Conservation (phyloP, 2,797 vertebrate species). For the Mormyrus proboscirostris region DNA sequence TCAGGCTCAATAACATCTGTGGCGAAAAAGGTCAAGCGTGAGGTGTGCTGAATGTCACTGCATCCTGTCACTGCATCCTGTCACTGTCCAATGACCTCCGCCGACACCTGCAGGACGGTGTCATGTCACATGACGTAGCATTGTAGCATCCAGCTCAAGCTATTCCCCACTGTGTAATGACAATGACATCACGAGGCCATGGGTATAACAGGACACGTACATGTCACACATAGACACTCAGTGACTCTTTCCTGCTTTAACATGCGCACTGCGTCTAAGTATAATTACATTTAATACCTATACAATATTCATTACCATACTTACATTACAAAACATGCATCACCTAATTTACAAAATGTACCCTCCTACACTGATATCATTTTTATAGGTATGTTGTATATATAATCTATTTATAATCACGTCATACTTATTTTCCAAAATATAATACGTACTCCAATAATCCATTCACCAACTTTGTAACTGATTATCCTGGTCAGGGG, state of each 20-base stretch:
- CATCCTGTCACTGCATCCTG: not conserved
- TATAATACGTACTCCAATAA: not conserved
- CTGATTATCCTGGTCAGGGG: not conserved
- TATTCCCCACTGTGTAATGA: not conserved
- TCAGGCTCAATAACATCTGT: not conserved
- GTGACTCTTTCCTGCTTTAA: not conserved
- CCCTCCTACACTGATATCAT: not conserved
- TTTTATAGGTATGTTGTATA: not conserved
- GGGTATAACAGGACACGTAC: not conserved
- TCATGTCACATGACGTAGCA: not conserved
- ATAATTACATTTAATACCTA: not conserved
- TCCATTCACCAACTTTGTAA: not conserved
- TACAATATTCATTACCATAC: not conserved
- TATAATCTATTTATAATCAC: not conserved
- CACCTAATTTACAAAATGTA: not conserved
- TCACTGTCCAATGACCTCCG: not conserved
- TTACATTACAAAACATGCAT: not conserved
- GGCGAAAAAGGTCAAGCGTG: not conserved
- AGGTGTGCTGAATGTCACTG: not conserved
- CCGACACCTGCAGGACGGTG: not conserved
- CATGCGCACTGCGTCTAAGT: not conserved
- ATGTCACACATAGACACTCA: not conserved
- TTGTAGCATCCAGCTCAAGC: not conserved
- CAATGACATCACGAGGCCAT: not conserved
- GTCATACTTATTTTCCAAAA: not conserved